Evolutionary conservation across 2,797 vertebrate species (phyloP).

Genomic region (Alcedo atthis): DNA sequence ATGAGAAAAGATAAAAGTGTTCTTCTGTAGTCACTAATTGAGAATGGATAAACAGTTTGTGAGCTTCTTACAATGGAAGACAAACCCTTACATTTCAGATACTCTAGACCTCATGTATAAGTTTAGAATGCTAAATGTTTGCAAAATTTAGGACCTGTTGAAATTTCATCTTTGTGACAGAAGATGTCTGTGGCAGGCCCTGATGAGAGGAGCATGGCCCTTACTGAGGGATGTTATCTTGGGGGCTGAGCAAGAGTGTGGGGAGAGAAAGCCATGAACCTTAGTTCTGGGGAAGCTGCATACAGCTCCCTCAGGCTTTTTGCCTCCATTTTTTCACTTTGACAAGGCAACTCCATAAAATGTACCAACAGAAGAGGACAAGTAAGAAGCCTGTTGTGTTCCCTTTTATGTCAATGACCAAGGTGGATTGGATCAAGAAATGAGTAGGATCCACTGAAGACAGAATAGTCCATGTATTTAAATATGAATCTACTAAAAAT

Average conservation of each 20-base stretch:
- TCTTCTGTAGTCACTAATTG: background rate
- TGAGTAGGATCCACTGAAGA: background rate
- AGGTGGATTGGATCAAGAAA: background rate
- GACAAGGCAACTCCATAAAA: background rate
- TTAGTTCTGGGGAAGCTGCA: background rate
- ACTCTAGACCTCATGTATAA: background rate
- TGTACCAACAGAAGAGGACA: background rate
- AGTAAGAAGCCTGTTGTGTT: background rate
- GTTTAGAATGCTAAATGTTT: background rate
- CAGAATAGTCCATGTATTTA: background rate
- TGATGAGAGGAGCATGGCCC: background rate
- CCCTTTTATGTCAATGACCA: background rate
- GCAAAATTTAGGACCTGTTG: background rate
- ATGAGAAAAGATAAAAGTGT: background rate
- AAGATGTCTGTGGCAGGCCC: rapidly evolving
- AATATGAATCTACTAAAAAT: background rate
- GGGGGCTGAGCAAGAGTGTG: background rate
- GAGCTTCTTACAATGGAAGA: background rate
- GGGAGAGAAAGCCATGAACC: background rate
- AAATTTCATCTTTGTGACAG: background rate
- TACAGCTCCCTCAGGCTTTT: background rate
- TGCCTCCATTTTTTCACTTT: background rate
- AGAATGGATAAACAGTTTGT: background rate
- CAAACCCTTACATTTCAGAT: background rate
- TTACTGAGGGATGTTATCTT: background rate